These are phyloP conservation scores for Chondrosia reniformis DNA, from an alignment of 37 sponge, comb jelly and placozoan genomes.

Conservation along the genomic window DNA sequence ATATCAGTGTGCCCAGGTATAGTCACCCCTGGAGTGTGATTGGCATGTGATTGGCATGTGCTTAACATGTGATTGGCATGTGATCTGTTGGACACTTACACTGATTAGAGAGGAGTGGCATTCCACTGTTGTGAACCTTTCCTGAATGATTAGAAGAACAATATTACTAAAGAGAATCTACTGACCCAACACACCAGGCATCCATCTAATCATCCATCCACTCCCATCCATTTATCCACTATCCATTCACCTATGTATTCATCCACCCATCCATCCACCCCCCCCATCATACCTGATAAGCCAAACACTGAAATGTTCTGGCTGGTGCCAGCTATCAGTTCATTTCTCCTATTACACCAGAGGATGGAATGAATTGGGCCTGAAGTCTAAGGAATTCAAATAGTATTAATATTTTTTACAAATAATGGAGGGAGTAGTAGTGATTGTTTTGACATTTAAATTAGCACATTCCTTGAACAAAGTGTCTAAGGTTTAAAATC, in stretches of 20 bases:
- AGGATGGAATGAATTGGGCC: neutral
- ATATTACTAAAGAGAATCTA: neutral
- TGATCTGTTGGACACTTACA: no score
- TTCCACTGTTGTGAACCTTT: neutral
- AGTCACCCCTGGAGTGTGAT: neutral
- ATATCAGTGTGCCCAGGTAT: neutral
- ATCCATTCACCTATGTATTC: no score
- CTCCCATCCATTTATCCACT: no score
- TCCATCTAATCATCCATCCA: neutral
- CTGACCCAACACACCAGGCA: neutral
- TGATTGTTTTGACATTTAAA: no score
- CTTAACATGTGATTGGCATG: neutral
- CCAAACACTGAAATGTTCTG: neutral
- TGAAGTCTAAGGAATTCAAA: neutral
- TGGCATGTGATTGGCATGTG: neutral
- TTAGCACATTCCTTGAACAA: no score
- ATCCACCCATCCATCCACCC: no score
- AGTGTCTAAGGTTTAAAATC: no score
- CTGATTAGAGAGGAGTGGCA: neutral
- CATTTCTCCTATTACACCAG: neutral
- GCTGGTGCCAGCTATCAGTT: neutral
- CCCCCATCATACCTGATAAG: neutral
- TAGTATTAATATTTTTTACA: no score
- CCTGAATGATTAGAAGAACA: neutral
- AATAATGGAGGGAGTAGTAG: no score